Percentiles rank a stretch among this genome's conserved stretches.
Evolutionary conservation across 2,888 invertebrate species (phyloP).

Genomic region (Protula sp.): DNA sequence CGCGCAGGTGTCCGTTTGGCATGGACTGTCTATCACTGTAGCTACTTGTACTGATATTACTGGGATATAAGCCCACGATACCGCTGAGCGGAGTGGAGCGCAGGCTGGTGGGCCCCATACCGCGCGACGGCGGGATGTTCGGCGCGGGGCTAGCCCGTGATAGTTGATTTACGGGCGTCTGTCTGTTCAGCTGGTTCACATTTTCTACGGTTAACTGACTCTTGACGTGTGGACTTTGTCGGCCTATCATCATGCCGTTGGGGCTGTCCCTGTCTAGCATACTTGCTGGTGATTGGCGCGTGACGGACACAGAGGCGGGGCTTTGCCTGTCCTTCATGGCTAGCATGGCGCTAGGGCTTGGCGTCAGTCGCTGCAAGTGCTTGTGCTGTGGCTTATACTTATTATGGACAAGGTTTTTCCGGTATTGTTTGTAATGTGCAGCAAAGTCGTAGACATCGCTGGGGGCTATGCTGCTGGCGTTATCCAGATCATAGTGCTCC

Average conservation of each 20-base stretch:
- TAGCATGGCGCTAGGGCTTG: conserved; percentile 12
- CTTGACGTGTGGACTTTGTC: neutral
- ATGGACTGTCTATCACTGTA: conserved; percentile 4
- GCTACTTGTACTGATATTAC: conserved; percentile 13
- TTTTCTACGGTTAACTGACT: conserved; percentile 60
- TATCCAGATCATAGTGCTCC: conserved; percentile 79
- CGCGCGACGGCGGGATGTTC: neutral
- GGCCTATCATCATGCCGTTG: conserved; percentile 9
- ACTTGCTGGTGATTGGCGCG: neutral
- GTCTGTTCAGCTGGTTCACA: conserved; percentile 2
- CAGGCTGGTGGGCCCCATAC: conserved; percentile 5
- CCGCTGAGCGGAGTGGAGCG: conserved; percentile 21
- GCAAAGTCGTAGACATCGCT: conserved; percentile 86
- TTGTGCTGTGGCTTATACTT: neutral
- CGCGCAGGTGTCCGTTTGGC: conserved; percentile 8
- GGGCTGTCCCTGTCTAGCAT: conserved; percentile 30
- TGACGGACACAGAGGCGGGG: conserved; percentile 9
- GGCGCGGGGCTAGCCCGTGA: conserved; percentile 10
- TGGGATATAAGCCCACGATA: conserved; percentile 13
- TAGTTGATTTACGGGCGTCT: conserved; percentile 4
- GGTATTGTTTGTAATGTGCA: conserved; percentile 88
- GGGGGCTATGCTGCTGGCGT: conserved; percentile 94
- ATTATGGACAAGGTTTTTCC: conserved; percentile 63
- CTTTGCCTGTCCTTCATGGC: conserved; percentile 7
- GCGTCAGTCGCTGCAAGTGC: neutral